Base-by-base conservation (phyloP, 2,113 vertebrate species). In the Nibea coibor region DNA sequence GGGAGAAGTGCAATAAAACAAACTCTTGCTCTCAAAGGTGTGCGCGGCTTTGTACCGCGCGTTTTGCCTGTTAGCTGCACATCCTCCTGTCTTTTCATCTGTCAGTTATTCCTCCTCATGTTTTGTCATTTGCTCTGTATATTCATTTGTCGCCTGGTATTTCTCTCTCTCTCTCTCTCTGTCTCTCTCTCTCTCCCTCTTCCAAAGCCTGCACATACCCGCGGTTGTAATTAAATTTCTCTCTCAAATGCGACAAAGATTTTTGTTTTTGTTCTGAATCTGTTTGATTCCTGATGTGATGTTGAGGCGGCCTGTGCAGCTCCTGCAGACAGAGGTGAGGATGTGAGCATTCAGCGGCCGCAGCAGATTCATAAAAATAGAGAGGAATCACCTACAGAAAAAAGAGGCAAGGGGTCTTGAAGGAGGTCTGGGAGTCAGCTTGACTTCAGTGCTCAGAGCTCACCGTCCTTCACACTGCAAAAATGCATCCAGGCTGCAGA, bases 71-170 rank as follows among this genome's bases (percentile, higher is more conserved):
- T 94, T 95, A 94, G 94, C 93, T 88, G 94, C 90, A 91, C 90
- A 89, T 91, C 89, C 91, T 83, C 93, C 90, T 35, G 91, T 85
- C 93, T 94, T 97, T 96, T 96, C 90, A 96, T 96, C 95, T 96
- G 95, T 96, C 96, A 96, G 73, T 96, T 94, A 93, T 90, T 90
- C 91, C 85, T 91, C 93, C 93, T 92, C 90, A 89, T 82, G 89
- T 92, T 88, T 94, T 96, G 96, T 95, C 95, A 96, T 89, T 93
- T 90, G 81, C 78, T 89, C 88, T 84, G 90, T 88, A 92, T 92
- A 93, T 89, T 95, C 89, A 84, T 93, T 95, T 95, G 93, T 95
- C 93, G 92, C 87, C 90, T 90, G 93, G 87, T 95, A 88, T 93
- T 86, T 80, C 90, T 92, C 78, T 71, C 35, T 8, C 35, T 35